phyloP scores from a whole-genome alignment of 2,797 vertebrate species.

The Hozukius guyotensis region DNA sequence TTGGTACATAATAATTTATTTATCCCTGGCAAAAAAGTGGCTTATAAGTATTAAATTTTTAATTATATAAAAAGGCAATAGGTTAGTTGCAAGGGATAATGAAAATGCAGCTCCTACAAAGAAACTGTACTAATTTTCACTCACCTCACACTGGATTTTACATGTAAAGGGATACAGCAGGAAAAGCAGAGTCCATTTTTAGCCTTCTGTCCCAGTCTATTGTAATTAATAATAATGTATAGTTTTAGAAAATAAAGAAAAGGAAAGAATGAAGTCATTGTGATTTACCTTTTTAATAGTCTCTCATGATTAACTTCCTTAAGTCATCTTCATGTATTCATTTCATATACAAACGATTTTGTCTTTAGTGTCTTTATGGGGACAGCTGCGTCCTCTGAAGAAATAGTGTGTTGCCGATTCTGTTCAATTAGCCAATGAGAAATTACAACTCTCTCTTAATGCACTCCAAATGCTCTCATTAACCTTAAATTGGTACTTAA shows the following conservation, averaged over 20 bases:
- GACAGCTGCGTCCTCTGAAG: not conserved
- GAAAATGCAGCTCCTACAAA: not conserved
- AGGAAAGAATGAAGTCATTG: not conserved
- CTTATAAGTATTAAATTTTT: not conserved
- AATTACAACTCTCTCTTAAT: constrained; percentile 5
- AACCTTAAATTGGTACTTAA: constrained; percentile 3
- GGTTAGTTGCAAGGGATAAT: not conserved
- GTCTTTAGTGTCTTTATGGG: not conserved
- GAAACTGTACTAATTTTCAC: not conserved
- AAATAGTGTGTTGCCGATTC: not conserved
- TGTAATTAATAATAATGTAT: not conserved
- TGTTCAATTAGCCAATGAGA: constrained; percentile 3
- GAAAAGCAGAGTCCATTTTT: not conserved
- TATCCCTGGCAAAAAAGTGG: not conserved
- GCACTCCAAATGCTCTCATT: constrained; percentile 12
- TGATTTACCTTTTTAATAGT: not conserved
- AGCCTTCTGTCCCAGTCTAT: not conserved
- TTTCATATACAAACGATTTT: not conserved
- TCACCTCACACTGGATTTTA: not conserved
- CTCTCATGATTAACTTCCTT: not conserved
- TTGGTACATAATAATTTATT: not conserved
- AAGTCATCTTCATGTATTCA: not conserved
- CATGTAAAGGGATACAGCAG: not conserved
- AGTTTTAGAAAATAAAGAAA: not conserved
- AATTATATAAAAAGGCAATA: not conserved